phyloP scores from a whole-genome alignment of 2,888 invertebrate genomes.

The Spicauda simplicius region DNA sequence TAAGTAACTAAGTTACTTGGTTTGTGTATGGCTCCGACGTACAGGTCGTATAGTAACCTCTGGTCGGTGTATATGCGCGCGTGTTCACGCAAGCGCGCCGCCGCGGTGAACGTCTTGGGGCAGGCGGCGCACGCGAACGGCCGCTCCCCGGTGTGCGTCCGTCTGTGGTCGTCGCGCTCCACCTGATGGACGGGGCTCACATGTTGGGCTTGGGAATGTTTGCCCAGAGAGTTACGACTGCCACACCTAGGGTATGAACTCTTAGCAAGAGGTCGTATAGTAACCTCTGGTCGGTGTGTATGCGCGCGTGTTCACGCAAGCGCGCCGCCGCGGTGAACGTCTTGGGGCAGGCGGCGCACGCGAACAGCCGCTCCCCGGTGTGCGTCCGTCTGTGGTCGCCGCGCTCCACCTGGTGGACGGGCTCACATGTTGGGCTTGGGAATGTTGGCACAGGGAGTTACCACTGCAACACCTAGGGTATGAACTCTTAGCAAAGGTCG shows the following conservation, averaged over 20 bases:
- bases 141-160: constrained; percentile 80
- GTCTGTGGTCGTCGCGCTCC: constrained; percentile 72
- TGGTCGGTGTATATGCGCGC: constrained; percentile 81
- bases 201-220: too few relatives aligned
- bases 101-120: constrained; percentile 82
- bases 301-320: constrained; percentile 78
- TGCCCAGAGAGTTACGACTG: too few relatives aligned
- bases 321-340: constrained; percentile 82
- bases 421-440: background rate
- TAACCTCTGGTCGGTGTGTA: constrained; percentile 81
- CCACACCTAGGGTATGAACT: too few relatives aligned
- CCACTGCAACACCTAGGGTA: too few relatives aligned
- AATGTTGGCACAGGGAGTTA: too few relatives aligned
- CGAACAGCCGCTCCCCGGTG: constrained; percentile 81
- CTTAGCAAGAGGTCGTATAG: background rate
- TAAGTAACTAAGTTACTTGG: too few relatives aligned
- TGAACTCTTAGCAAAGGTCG: too few relatives aligned
- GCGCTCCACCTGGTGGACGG: background rate
- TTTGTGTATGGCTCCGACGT: too few relatives aligned
- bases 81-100: constrained; percentile 79
- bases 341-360: constrained; percentile 78
- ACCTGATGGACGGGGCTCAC: background rate
- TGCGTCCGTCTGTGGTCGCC: constrained; percentile 82
- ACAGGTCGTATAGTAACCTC: constrained; percentile 56
- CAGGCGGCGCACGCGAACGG: constrained; percentile 79